Evolutionary conservation across 2,888 invertebrate species (phyloP).

Genomic region (Emmelina monodactyla): DNA sequence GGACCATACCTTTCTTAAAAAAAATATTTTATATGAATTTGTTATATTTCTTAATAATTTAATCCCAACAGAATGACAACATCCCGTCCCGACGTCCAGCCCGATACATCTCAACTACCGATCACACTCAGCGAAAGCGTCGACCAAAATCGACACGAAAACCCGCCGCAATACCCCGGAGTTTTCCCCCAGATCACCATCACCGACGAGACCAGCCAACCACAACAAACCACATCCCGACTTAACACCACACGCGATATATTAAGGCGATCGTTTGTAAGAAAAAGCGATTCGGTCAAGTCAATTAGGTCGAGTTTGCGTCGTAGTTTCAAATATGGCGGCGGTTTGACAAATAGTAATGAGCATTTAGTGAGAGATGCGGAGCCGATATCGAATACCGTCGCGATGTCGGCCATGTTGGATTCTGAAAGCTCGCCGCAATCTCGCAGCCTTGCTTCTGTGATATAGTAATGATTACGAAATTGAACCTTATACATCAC

Average conservation of each 20-base stretch:
- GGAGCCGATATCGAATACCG: conserved; percentile 65
- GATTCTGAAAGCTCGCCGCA: conserved; percentile 30
- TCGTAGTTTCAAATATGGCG: conserved; percentile 50
- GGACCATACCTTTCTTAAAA: too few species aligned
- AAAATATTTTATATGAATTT: neutral
- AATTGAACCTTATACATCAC: conserved; percentile 9
- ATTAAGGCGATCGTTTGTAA: conserved; percentile 43
- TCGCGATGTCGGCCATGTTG: conserved; percentile 51
- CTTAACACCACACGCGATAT: conserved; percentile 41
- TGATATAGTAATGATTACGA: conserved; percentile 29
- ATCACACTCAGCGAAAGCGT: conserved; percentile 51
- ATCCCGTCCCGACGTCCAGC: conserved; percentile 26
- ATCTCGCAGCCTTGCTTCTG: conserved; percentile 40
- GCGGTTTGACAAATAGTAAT: conserved; percentile 53
- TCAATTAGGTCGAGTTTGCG: conserved; percentile 49
- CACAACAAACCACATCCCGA: conserved; percentile 31
- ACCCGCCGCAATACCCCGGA: conserved; percentile 30
- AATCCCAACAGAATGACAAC: conserved; percentile 49
- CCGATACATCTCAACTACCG: conserved; percentile 39
- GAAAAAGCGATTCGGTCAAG: conserved; percentile 49
- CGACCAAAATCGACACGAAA: conserved; percentile 27
- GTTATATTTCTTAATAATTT: conserved; percentile 9
- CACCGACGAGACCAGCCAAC: conserved; percentile 36
- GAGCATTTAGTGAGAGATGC: conserved; percentile 68
- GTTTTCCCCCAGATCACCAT: conserved; percentile 34